phyloP scores from a whole-genome alignment of 2,797 vertebrate genomes.

The Gymnothorax reevesii region DNA sequence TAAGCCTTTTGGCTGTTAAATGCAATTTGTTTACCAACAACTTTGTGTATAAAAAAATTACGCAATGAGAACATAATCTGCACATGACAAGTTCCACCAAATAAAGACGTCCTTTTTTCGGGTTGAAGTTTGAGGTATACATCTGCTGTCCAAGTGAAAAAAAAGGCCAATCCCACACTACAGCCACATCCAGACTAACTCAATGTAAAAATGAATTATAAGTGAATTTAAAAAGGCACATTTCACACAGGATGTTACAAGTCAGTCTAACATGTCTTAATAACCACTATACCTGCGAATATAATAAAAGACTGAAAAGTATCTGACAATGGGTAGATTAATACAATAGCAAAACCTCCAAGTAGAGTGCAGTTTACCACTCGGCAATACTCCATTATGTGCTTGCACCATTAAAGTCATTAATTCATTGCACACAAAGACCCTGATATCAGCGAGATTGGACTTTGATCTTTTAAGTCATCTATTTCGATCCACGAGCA shows the following conservation, averaged over 20 bases:
- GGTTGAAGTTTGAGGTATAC: background rate
- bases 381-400: conserved; percentile 20
- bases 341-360: background rate
- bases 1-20: background rate
- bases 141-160: background rate
- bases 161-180: background rate
- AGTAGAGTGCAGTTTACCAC: background rate
- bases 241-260: background rate
- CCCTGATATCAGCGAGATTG: background rate
- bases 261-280: background rate
- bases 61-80: background rate
- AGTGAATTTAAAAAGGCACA: too few species aligned
- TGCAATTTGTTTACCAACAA: background rate
- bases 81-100: background rate
- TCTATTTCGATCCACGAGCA: background rate
- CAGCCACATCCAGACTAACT: too few species aligned
- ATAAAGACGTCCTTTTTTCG: background rate
- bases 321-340: background rate
- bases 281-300: background rate
- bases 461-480: background rate
- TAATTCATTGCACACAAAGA: conserved; percentile 27
- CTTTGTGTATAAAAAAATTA: background rate
- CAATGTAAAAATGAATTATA: too few species aligned
- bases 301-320: background rate
- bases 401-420: conserved; percentile 33